Evolutionary conservation across 2,888 invertebrate species (phyloP).

Genomic region (Ochropleura leucogaster): DNA sequence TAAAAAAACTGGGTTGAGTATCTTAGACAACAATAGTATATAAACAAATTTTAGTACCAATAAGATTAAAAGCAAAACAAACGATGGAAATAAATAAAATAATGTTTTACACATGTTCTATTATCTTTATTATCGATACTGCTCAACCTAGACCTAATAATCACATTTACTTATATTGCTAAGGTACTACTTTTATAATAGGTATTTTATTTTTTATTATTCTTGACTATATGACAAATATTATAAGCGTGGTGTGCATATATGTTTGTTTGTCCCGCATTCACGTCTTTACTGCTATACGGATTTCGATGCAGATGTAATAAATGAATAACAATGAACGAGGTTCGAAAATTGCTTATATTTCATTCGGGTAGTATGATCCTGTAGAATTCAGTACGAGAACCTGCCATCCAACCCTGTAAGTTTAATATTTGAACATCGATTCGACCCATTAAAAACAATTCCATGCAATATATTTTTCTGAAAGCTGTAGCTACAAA

Average conservation of each 20-base stretch:
- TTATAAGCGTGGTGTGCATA: background rate
- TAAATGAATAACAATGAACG: background rate
- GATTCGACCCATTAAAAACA: constrained; percentile 17
- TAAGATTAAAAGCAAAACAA: constrained; percentile 14
- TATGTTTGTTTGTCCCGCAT: background rate
- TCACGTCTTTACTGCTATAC: background rate
- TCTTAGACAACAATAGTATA: constrained; percentile 4
- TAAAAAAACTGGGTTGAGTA: constrained; percentile 45
- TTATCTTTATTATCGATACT: constrained; percentile 17
- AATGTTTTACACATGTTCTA: constrained; percentile 8
- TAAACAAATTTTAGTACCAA: constrained; percentile 6
- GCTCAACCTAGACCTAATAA: constrained; percentile 38
- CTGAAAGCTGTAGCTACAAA: constrained; percentile 40
- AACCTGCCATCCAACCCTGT: background rate
- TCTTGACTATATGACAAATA: background rate
- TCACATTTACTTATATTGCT: background rate
- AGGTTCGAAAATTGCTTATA: background rate
- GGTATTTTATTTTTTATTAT: background rate
- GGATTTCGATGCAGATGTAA: background rate
- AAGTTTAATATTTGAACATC: background rate
- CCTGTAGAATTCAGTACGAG: too few relatives aligned
- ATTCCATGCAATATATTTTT: constrained; percentile 39
- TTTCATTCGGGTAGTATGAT: too few relatives aligned
- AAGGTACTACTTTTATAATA: background rate
- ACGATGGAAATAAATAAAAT: constrained; percentile 19